Base-by-base conservation (phyloP, 2,888 invertebrate species). In the Caenorhabditis uteleia region DNA sequence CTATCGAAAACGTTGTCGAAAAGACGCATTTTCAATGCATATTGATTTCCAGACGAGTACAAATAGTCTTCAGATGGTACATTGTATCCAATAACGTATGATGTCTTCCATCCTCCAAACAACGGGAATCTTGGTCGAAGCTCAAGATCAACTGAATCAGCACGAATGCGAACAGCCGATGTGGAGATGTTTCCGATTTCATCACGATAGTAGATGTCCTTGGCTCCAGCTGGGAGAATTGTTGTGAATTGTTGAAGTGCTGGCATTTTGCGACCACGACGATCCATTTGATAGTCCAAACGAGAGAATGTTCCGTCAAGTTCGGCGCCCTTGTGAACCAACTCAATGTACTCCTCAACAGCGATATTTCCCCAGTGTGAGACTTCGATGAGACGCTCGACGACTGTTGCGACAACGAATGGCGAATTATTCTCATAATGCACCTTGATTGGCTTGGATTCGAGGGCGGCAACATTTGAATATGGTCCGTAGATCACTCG, bases 171-270 rank as follows among this genome's bases (percentile, higher is more conserved):
- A 87, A 97, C 90, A 84, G 92, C 91, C 1, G 95, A 95, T 10
- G 98, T 99, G 0, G 95, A 97, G 80, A 99, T 98, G 84, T 99
- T 99, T 39, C 87, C 98, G 84, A 99, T 99, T 73, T 93, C 94
- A 85, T 98, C 98, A 51, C 91, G 88, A 84, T 99, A 99, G 85
- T 98, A 99, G 12, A 95, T 93, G 85, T 94, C 95, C 36, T 90
- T 89, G 0, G 98, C 95, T 31, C 94, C 89, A 0, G 94, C 91
- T 14, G 89, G 89, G 38, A 89, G 84, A 38, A 87, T 79, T 14
- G 88, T 88, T 85, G 91, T 92, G 84, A 95, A 95, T 1, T 91
- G 90, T 82, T 93, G 91, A 18, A 98, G 89, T 77, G 93, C 92
- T 3, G 94, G 89, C 46, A 91, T 89, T 20, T 70, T 67, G 2